A percentile compares a stretch with the other conserved stretches of the same genome.
phyloP scores from a whole-genome alignment of 2,888 invertebrate genomes.

The Criorhina ranunculi region DNA sequence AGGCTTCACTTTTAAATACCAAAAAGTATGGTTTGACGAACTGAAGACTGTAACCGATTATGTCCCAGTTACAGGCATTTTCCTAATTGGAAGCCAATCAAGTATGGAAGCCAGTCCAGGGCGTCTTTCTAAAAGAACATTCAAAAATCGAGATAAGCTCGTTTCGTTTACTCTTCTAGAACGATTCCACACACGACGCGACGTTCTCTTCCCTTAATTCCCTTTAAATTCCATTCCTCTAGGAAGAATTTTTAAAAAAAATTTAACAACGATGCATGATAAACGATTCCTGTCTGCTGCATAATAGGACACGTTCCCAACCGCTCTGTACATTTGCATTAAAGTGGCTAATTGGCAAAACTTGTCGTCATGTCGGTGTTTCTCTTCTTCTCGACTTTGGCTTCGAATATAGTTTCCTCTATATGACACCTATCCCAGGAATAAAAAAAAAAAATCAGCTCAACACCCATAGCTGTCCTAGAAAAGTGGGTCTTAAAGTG shows the following conservation, averaged over 20 bases:
- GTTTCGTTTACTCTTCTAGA: no score
- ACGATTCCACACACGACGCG: no score
- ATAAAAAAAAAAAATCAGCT: background rate
- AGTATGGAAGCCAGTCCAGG: no score
- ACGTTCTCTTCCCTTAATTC: no score
- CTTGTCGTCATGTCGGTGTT: constrained; percentile 6
- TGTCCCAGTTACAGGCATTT: no score
- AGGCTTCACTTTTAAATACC: no score
- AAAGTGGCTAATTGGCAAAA: constrained; percentile 41
- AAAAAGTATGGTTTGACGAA: no score
- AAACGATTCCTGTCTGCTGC: background rate
- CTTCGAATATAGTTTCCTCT: background rate
- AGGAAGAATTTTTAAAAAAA: background rate
- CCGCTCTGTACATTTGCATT: constrained; percentile 18
- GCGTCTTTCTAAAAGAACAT: no score
- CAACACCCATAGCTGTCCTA: constrained; percentile 20
- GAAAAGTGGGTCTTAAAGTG: constrained; percentile 35
- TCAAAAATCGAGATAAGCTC: no score
- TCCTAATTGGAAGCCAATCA: no score
- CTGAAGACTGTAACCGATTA: no score
- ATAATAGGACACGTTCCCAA: background rate
- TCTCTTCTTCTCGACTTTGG: background rate
- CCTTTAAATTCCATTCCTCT: no score
- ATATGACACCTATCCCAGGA: background rate
- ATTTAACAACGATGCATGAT: constrained; percentile 15